phyloP scores from a whole-genome alignment of 2,797 vertebrate genomes.

The Myotis myotis region DNA sequence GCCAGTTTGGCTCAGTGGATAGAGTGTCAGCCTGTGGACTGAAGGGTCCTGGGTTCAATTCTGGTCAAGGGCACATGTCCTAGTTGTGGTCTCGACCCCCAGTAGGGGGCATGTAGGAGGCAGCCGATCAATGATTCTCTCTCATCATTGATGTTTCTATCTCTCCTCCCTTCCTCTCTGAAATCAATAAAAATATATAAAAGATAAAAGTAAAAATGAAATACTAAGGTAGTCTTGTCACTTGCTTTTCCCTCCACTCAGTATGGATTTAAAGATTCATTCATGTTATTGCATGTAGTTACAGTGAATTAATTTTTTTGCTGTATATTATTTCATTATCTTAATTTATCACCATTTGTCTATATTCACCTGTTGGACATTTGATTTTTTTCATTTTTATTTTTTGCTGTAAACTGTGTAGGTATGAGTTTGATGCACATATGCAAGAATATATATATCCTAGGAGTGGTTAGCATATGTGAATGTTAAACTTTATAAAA shows the following conservation, averaged over 20 bases:
- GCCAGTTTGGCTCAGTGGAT: too few species aligned
- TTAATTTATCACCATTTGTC: not conserved
- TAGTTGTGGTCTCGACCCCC: too few species aligned
- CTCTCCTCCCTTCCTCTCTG: too few species aligned
- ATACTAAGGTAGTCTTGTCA: not conserved
- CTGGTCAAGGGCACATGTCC: too few species aligned
- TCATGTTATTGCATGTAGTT: not conserved
- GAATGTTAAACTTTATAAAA: not conserved
- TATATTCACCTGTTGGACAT: not conserved
- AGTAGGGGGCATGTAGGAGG: too few species aligned
- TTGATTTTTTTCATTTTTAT: conserved; percentile 1
- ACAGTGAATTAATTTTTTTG: conserved; percentile 3
- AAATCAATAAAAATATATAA: too few species aligned
- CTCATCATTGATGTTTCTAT: too few species aligned
- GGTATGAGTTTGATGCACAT: not conserved
- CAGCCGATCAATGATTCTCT: too few species aligned
- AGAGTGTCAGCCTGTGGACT: too few species aligned
- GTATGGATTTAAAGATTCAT: not conserved
- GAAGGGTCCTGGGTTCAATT: too few species aligned
- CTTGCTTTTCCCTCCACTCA: not conserved
- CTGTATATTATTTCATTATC: not conserved
- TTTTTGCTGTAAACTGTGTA: not conserved
- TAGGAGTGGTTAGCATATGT: not conserved
- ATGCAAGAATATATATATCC: not conserved
- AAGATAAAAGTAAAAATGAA: not conserved